Base-by-base conservation (phyloP, 2,113 vertebrate species). In the Amphilophus citrinellus region DNA sequence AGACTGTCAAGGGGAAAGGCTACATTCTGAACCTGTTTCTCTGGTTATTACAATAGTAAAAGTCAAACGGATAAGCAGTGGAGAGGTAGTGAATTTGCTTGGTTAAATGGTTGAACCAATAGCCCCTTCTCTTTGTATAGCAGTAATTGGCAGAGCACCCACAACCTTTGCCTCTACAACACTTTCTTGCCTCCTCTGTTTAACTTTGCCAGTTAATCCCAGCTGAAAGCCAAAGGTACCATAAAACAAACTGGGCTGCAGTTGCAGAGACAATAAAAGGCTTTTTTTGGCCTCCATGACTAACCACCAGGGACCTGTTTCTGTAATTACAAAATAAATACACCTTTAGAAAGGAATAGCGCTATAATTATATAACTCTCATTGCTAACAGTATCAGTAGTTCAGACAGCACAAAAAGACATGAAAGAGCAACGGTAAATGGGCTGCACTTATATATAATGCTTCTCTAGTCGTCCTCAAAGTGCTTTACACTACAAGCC, bases 41-140 rank as follows among this genome's bases (percentile, higher is more conserved):
- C 81, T 79, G 87, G 90, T 93, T 93, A 90, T 58, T 75, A 24
- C 50, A 80, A 87, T 80, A 63, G 61, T 68, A 79, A 61, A 86
- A 90, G 61, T 82, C 61, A 81, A 90, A 92, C 61, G 60, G 68
- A 17, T 79, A 79, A 87, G 63, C 60, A 60, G 66, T 62, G 58
- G 60, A 75, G 66, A 82, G 50, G 42, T 79, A 81, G 78, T 44
- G 58, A 65, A 84, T 84, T 61, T 62, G 18, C 32, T 32, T 44
- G 57, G 58, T 53, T 30, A 76, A 30, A 59, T 53, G 83, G 47
- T 86, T 65, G 61, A 88, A 87, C 83, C 78, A 86, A 78, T 53
- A 53, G 30, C 37, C 77, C 68, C 68, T 82, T 61, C 62, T 30
- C 10, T 35, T 50, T 73, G 83, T 71, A 27, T 57, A 77, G 56